Conservation (phyloP, 2,113 vertebrate genomes). For the Setophaga coronata region DNA sequence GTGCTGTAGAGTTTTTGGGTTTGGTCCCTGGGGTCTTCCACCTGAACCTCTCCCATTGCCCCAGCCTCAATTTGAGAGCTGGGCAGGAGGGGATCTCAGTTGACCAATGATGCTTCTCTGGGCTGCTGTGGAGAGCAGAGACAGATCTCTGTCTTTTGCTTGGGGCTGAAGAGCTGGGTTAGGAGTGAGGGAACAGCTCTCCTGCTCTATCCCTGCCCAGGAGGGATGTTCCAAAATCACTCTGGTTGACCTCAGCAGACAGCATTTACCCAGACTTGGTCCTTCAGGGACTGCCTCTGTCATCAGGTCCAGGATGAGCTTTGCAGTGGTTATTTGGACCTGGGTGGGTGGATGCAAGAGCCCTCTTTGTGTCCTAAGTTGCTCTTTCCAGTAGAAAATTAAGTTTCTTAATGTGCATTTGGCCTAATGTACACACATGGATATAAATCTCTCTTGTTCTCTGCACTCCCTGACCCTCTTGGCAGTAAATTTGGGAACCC, state of each 20-base stretch:
- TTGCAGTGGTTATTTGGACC: background rate
- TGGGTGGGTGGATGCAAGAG: background rate
- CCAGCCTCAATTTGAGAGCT: accelerated
- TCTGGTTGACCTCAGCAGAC: accelerated
- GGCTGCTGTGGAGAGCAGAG: background rate
- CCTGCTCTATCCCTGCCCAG: background rate
- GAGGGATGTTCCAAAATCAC: background rate
- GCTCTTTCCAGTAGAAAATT: constrained; percentile 57
- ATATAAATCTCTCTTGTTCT: constrained; percentile 63
- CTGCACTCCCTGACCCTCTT: background rate
- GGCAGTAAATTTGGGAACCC: constrained; percentile 51
- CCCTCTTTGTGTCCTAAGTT: constrained; percentile 26
- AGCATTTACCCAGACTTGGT: background rate
- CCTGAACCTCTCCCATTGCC: background rate
- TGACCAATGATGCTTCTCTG: background rate
- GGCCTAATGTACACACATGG: background rate
- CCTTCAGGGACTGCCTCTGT: background rate
- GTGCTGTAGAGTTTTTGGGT: background rate
- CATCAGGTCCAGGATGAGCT: background rate
- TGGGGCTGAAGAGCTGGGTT: background rate
- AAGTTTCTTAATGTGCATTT: constrained; percentile 51
- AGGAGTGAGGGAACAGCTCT: background rate
- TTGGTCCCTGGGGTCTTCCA: background rate
- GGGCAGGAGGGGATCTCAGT: accelerated
- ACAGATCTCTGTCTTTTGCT: background rate